Conservation (phyloP, 2,797 vertebrate species). For the Sylvia borin region DNA sequence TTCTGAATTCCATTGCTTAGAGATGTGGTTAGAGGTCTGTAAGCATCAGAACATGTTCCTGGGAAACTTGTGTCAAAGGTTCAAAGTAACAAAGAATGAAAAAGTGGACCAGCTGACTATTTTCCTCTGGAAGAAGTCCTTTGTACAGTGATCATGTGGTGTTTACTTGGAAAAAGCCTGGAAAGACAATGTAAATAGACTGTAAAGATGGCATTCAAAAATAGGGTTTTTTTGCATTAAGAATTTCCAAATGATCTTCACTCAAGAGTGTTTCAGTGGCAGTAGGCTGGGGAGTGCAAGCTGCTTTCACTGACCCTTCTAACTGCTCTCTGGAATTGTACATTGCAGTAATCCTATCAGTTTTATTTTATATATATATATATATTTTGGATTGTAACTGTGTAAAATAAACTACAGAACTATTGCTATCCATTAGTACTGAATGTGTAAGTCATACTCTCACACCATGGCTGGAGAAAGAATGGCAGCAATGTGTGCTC, state of each 20-base stretch:
- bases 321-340: neutral
- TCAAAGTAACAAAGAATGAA: neutral
- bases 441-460: neutral
- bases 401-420: slow-evolving; percentile 35
- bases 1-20: neutral
- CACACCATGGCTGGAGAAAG: rapidly evolving
- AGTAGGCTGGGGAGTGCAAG: neutral
- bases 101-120: neutral
- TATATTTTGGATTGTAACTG: slow-evolving; percentile 4
- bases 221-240: neutral
- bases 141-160: neutral
- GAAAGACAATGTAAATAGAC: neutral
- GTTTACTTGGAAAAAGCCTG: neutral
- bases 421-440: neutral
- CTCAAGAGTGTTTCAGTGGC: neutral
- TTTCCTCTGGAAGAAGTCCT: neutral
- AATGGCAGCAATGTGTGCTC: neutral
- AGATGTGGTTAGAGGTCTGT: neutral
- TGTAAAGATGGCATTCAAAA: neutral
- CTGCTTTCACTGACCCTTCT: neutral
- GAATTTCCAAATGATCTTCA: neutral
- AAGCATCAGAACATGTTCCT: neutral
- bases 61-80: neutral
- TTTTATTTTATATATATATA: neutral
- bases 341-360: neutral